A percentile compares a stretch with the other conserved stretches of the same genome.
Evolutionary conservation across 2,888 invertebrate genomes (phyloP).

Genomic region (Coenonympha arcania): DNA sequence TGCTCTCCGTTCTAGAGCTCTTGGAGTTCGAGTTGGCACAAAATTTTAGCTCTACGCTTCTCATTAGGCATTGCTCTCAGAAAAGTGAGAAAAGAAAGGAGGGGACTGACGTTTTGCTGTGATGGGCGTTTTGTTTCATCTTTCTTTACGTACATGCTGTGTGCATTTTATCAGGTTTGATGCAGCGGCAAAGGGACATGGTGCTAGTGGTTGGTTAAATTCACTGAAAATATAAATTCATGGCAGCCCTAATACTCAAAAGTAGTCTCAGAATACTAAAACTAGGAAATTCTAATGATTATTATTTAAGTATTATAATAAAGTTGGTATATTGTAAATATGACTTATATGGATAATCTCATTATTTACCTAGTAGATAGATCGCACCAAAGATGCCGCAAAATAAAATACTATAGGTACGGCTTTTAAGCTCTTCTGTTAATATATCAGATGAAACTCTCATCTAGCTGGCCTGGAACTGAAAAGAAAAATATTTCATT

Average conservation of each 20-base stretch:
- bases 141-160: constrained; percentile 40
- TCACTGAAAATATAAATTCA: too few species aligned
- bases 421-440: not conserved
- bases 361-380: too few species aligned
- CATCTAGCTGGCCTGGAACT: constrained; percentile 2
- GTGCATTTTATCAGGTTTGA: constrained; percentile 20
- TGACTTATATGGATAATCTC: too few species aligned
- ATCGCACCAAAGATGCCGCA: not conserved
- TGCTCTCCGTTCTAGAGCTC: constrained; percentile 47
- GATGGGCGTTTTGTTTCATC: constrained; percentile 57
- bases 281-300: too few species aligned
- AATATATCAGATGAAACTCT: constrained; percentile 3
- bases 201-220: not conserved
- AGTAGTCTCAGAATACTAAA: too few species aligned
- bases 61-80: constrained; percentile 61
- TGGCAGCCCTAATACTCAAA: too few species aligned
- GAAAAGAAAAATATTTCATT: constrained; percentile 7
- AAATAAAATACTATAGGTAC: not conserved
- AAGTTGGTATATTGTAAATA: too few species aligned
- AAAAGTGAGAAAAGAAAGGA: constrained; percentile 31
- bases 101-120: constrained; percentile 40
- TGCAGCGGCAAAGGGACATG: not conserved
- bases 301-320: too few species aligned
- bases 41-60: constrained; percentile 70
- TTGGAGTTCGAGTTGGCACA: constrained; percentile 70